Evolutionary conservation across 2,888 invertebrate species (phyloP).

Genomic region (Falcaria lacertinaria): DNA sequence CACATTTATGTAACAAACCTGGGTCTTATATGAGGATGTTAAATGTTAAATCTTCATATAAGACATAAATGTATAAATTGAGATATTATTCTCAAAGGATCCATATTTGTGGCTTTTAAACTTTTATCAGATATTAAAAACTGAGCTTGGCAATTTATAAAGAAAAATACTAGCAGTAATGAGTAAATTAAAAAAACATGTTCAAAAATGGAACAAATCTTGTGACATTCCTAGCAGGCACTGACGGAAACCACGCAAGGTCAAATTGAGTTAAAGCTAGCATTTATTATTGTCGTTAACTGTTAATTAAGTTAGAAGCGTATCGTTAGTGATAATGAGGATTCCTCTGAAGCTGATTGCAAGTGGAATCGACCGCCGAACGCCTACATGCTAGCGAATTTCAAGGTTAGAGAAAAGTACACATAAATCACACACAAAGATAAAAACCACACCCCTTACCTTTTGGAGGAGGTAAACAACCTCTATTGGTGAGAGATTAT

Average conservation of each 20-base stretch:
- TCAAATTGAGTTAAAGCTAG: conserved; percentile 5
- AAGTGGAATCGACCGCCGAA: conserved; percentile 28
- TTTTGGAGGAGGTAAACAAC: conserved; percentile 59
- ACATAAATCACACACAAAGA: conserved; percentile 19
- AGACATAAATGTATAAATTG: too few species aligned
- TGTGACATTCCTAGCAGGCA: conserved; percentile 32
- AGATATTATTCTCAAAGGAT: too few species aligned
- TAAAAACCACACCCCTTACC: conserved; percentile 58
- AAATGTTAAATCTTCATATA: too few species aligned
- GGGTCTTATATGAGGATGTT: too few species aligned
- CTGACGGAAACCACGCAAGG: conserved; percentile 20
- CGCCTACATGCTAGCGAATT: conserved; percentile 28
- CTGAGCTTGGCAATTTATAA: too few species aligned
- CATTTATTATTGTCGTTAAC: background rate
- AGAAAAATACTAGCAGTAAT: too few species aligned
- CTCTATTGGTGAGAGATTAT: conserved; percentile 45
- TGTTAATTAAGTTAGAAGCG: background rate
- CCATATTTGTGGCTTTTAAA: too few species aligned
- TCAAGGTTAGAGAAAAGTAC: conserved; percentile 50
- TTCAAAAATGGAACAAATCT: conserved; percentile 21
- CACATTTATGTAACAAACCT: too few species aligned
- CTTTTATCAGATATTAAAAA: too few species aligned
- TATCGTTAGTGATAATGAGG: conserved; percentile 15
- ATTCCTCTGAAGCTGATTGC: conserved; percentile 7
- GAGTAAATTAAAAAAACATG: conserved; percentile 9